Percentiles rank a stretch among this genome's conserved stretches.
phyloP scores from a whole-genome alignment of 2,113 vertebrate species.

The Regulus satrapa region DNA sequence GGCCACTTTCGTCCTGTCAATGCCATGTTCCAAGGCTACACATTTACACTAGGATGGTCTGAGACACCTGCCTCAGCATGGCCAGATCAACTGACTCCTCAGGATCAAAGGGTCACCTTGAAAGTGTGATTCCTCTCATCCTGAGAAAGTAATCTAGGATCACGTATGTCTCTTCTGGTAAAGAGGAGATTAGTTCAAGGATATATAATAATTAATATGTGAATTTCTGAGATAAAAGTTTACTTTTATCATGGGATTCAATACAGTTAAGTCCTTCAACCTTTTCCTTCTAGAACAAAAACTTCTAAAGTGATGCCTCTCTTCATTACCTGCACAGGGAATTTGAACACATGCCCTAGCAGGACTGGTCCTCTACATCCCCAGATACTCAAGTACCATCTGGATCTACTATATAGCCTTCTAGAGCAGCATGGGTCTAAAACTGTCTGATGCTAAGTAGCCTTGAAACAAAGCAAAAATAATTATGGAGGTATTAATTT shows the following conservation, averaged over 20 bases:
- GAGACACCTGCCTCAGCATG: fast-evolving
- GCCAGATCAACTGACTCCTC: neutral
- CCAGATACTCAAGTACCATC: neutral
- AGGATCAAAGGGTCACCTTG: neutral
- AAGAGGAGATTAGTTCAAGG: neutral
- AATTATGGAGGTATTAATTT: neutral
- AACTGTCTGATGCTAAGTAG: neutral
- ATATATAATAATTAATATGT: neutral
- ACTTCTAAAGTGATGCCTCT: neutral
- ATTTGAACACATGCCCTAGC: neutral
- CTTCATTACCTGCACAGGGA: neutral
- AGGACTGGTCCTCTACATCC: neutral
- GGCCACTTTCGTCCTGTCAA: neutral
- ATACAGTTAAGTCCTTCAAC: neutral
- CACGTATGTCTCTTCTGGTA: neutral
- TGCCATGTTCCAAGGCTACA: neutral
- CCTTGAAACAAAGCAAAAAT: neutral
- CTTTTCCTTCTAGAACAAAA: neutral
- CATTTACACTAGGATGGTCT: neutral
- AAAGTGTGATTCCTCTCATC: neutral
- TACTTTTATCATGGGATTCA: neutral
- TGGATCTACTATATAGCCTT: neutral
- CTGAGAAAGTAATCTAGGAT: neutral
- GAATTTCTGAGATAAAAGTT: neutral
- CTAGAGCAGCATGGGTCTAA: neutral